Evolutionary conservation across 2,888 invertebrate genomes (phyloP).

Genomic region (Thereva nobilitata): DNA sequence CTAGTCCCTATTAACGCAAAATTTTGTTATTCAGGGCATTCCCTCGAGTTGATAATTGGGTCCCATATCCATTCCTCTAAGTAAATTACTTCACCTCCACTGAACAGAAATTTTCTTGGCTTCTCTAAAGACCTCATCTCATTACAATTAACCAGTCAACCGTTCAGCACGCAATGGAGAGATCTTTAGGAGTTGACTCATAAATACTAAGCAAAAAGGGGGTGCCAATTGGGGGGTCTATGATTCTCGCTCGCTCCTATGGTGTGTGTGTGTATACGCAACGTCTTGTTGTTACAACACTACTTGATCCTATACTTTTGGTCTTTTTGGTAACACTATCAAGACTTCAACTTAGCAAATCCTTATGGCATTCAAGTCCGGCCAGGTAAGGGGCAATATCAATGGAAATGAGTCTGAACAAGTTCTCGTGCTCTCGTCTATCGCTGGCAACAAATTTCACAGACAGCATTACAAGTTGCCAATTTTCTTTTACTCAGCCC

Average conservation of each 20-base stretch:
- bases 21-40: slow-evolving; percentile 34
- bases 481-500: slow-evolving; percentile 11
- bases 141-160: slow-evolving; percentile 35
- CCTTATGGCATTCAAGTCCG: not conserved
- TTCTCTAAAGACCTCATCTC: slow-evolving; percentile 18
- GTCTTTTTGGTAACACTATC: not conserved
- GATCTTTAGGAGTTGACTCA: slow-evolving; percentile 28
- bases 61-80: slow-evolving; percentile 35
- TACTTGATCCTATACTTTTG: too few species aligned
- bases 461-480: slow-evolving; percentile 26
- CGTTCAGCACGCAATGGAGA: slow-evolving; percentile 34
- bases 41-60: slow-evolving; percentile 31
- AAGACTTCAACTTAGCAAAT: not conserved
- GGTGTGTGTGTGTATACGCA: too few species aligned
- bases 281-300: too few species aligned
- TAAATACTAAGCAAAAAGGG: slow-evolving; percentile 32
- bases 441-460: slow-evolving; percentile 21
- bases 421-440: slow-evolving; percentile 16
- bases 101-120: slow-evolving; percentile 26
- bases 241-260: too few species aligned
- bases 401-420: slow-evolving; percentile 33
- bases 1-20: slow-evolving; percentile 26
- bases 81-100: slow-evolving; percentile 34
- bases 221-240: not conserved
- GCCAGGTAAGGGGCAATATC: slow-evolving; percentile 30